Conservation (phyloP, 2,888 invertebrate species). For the Eupithecia centaureata region DNA sequence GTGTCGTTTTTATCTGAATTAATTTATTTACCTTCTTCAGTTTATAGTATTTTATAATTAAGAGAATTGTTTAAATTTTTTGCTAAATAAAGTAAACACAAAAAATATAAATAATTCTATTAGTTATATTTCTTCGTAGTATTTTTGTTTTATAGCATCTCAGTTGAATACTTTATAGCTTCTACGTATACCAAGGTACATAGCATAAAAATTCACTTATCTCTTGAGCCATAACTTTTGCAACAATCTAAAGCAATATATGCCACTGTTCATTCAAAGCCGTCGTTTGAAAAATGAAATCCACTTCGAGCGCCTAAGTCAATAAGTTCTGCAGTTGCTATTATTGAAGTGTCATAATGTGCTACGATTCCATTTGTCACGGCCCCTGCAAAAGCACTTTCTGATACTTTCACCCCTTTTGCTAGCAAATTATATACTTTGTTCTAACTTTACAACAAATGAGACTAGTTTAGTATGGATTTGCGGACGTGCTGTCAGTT, state of each 20-base stretch:
- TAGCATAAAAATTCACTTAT: neutral
- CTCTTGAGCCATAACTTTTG: constrained; percentile 10
- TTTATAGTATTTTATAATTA: no score
- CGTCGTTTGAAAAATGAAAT: constrained; percentile 29
- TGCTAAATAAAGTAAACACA: no score
- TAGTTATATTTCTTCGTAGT: no score
- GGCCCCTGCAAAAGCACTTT: constrained; percentile 52
- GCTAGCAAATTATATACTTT: constrained; percentile 53
- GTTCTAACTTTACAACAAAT: constrained; percentile 49
- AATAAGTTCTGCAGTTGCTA: constrained; percentile 55
- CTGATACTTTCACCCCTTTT: constrained; percentile 64
- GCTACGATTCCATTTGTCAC: constrained; percentile 62
- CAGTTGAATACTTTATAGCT: no score
- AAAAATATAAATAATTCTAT: no score
- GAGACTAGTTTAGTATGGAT: constrained; percentile 41
- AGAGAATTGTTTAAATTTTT: no score
- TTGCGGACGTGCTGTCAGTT: constrained; percentile 21
- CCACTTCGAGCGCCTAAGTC: constrained; percentile 44
- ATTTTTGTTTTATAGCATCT: neutral
- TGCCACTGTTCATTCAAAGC: constrained; percentile 15
- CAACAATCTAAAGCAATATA: constrained; percentile 5
- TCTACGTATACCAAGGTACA: no score
- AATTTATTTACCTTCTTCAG: no score
- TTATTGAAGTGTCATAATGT: constrained; percentile 60
- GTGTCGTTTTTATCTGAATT: no score